Base-by-base conservation (phyloP, 2,888 invertebrate species). In the Hybos culiciformis region DNA sequence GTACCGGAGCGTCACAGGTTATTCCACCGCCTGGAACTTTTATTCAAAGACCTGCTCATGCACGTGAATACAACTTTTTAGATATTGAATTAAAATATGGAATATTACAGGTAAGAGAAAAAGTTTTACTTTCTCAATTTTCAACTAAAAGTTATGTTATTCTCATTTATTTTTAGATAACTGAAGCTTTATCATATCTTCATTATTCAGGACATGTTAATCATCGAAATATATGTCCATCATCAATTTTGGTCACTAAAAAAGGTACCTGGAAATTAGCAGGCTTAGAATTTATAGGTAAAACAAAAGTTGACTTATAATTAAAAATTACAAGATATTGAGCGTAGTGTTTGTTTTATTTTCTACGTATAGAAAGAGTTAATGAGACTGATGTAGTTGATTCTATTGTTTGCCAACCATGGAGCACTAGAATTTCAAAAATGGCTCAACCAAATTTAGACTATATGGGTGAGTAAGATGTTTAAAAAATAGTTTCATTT, bases 191-290 rank as follows among this genome's bases (percentile, higher is more conserved):
- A 50, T 78, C 88, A 50, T 94, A 84, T 68, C 73, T 97, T 50
- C 96, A 97, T 70, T 83, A 86, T 69, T 80, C 81, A 29, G 79
- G 82, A 52, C 83, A 83, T 66, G 77, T 87, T 57, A 74, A 96
- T 50, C 97, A 97, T 66, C 80, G 92, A 56, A 97, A 97, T 70
- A 80, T 97, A 36, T 93, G 88, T 62, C 96, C 96, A 3, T 82
- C 83, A 53, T 86, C 87, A 54, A 83, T 97, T 54, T 75, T 94
- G 54, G 82, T 97, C 50, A 92, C 91, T 41, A 88, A 84, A 63
- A 78, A 82, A 45, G 92, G 94, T 50, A 87, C 90, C 33, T 97
- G 97, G 97, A 97, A 97, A 66, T 74, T 97, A 46, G 86, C 85
- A 39, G 94, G 96, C 20, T 75, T 97, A 50, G 93, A 94, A 62